Evolutionary conservation across 2,888 invertebrate species (phyloP), one percentile per base, ranked within the genome.

Genomic region (Drosophila nr. perissopoda): DNA sequence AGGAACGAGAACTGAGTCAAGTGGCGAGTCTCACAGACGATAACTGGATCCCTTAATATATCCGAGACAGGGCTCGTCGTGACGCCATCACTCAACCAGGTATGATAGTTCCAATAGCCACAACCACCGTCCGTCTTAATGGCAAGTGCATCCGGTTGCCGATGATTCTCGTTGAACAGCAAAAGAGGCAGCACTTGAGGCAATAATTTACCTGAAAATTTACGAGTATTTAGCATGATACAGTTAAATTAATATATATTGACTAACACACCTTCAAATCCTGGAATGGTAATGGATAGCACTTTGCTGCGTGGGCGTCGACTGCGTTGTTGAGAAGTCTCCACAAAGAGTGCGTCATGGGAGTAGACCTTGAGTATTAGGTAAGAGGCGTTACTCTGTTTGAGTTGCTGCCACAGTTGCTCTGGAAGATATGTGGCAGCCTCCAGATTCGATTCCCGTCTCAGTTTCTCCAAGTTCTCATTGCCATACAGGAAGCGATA

Each of bases 1-100:
- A 95, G 91, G 80, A 94, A 94, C 3, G 95, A 95, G 79, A 95
- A 95, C 90, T 95, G 94, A 18, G 95, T 95, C 61, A 95, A 92
- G 86, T 95, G 95, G 57, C 93, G 93, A 71, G 95, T 95, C 68
- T 94, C 90, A 58, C 94, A 94, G 4, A 93, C 73, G n/a, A 93
- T 92, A 5, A 95, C 79, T 10, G 84, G 59, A 48, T 81, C 78
- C 1, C 49, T 64, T 1, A 88, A 63, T 48, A 81, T 31, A 29
- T 89, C 66, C 31, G 66, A 48, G 10, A 7, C 57, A n/a, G 27
- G 54, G 42, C n/a, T 64, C 3, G 78, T 77, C 5, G 69, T 63
- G 45, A 95, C 94, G 2, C 95, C 96, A 56, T 94, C 92, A 8
- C 92, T 94, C 7, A 94, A 93, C 96, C 96, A 96, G 36, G 93